phyloP scores from a whole-genome alignment of 1,140 invertebrate species.

The Platorchestia sp. region DNA sequence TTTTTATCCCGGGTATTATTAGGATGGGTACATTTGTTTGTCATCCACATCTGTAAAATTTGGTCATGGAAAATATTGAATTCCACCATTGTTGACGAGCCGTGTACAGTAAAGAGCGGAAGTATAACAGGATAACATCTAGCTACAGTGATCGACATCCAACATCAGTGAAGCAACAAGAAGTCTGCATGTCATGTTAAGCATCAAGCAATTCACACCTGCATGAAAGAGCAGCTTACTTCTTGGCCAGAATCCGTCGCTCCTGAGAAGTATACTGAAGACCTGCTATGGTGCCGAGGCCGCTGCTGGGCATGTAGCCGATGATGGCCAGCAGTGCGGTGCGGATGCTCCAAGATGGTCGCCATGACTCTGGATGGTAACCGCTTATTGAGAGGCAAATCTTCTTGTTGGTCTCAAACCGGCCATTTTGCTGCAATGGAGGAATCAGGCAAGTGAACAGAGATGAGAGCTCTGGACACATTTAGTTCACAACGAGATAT shows the following conservation, averaged over 20 bases:
- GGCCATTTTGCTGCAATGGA: conserved; percentile 85
- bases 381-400: conserved; percentile 97
- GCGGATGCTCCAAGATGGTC: conserved; percentile 95
- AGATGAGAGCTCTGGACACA: background rate
- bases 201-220: no score
- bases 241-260: conserved; percentile 81
- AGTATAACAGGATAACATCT: no score
- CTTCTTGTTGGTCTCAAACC: conserved; percentile 95
- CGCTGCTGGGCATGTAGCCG: conserved; percentile 93
- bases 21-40: no score
- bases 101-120: no score
- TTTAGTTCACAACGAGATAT: conserved; percentile 58
- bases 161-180: no score
- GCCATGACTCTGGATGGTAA: conserved; percentile 98
- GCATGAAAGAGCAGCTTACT: no score
- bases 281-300: conserved; percentile 90
- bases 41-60: no score
- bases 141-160: no score
- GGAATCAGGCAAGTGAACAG: background rate
- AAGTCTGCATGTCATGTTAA: no score
- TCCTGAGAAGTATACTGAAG: conserved; percentile 89
- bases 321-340: conserved; percentile 94
- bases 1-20: no score
- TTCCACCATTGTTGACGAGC: no score
- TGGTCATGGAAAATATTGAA: no score